These are phyloP conservation scores for Ploceus nigricollis DNA, from an alignment of 2,113 vertebrate genomes.

Conservation along the genomic window DNA sequence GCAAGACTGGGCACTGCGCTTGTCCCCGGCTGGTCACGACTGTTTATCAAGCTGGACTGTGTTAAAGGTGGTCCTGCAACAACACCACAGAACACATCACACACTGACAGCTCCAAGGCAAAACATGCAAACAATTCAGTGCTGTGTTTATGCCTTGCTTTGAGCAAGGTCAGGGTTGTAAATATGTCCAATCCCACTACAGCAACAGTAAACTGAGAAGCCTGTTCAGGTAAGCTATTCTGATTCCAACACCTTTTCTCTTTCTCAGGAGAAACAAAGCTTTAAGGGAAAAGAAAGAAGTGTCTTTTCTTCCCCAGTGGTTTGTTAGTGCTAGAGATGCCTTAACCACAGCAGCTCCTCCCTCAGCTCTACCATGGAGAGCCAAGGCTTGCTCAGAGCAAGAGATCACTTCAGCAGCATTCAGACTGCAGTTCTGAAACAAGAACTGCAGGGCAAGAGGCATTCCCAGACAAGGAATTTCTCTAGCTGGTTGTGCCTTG, in stretches of 20 bases:
- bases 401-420: neutral
- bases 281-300: neutral
- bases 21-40: conserved; percentile 85
- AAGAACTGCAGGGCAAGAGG: neutral
- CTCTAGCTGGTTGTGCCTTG: neutral
- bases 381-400: neutral
- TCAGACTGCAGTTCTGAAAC: neutral
- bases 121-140: accelerated
- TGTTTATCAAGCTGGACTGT: conserved; percentile 84
- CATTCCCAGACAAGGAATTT: neutral
- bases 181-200: neutral
- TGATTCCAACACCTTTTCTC: neutral
- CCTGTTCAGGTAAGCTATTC: neutral
- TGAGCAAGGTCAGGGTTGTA: neutral
- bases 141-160: neutral
- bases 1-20: conserved; percentile 86
- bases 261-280: neutral
- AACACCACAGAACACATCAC: conserved; percentile 59
- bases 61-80: conserved; percentile 86
- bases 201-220: neutral
- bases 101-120: neutral
- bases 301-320: neutral
- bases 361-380: neutral
- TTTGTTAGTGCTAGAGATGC: neutral
- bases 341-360: neutral